Percentiles rank a stretch among this genome's conserved stretches.
Conservation (phyloP, 2,113 vertebrate genomes). For the Myxocyprinus asiaticus region DNA sequence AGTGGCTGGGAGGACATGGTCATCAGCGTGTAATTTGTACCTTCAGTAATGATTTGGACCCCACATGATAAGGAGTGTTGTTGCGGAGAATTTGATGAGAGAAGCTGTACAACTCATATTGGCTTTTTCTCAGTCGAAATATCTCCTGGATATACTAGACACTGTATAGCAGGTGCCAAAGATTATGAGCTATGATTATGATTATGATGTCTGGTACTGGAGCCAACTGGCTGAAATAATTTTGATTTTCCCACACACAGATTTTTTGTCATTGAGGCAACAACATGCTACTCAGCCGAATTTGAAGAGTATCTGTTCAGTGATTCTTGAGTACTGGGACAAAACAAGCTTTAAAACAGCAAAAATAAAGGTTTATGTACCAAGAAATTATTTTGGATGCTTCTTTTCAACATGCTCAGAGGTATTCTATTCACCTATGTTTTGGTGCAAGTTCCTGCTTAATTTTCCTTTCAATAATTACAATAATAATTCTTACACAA, state of each 20-base stretch:
- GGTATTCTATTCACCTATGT: not conserved
- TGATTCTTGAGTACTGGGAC: not conserved
- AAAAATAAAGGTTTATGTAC: not conserved
- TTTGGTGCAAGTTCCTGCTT: not conserved
- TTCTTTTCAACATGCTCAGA: too few relatives aligned
- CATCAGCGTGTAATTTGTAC: constrained; percentile 4
- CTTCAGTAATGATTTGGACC: constrained; percentile 36
- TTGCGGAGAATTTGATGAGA: constrained; percentile 34
- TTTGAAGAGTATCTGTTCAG: not conserved
- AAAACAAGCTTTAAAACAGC: not conserved
- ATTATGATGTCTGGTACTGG: not conserved
- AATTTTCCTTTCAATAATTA: too few relatives aligned
- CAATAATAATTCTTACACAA: not conserved
- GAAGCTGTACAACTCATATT: constrained; percentile 14
- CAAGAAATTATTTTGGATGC: not conserved
- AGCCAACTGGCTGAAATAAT: constrained; percentile 10
- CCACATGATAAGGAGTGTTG: constrained; percentile 25
- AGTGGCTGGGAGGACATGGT: not conserved
- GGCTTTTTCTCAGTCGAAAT: constrained; percentile 1
- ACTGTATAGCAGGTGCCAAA: not conserved
- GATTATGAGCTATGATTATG: constrained; percentile 18
- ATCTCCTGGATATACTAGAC: not conserved
- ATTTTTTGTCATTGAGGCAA: not conserved
- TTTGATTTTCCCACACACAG: not conserved
- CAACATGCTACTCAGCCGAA: not conserved